Conservation (phyloP, 2,113 vertebrate species). For the Cebus imitator region DNA sequence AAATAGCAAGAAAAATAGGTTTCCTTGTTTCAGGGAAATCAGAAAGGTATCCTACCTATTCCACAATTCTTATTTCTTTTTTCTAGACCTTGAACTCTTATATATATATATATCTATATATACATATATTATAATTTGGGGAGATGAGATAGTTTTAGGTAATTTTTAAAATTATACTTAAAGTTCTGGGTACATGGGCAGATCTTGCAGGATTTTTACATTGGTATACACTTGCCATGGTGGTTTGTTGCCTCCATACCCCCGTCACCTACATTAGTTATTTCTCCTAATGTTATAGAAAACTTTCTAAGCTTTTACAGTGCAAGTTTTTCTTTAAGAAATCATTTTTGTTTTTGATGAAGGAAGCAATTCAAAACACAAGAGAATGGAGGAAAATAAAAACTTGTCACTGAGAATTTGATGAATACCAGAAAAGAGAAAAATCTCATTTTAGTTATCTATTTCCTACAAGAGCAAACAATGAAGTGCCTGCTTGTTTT, state of each 20-base stretch:
- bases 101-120: accelerated
- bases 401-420: background rate
- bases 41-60: background rate
- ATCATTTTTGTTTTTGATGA: background rate
- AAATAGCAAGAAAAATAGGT: background rate
- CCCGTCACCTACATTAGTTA: too few species aligned
- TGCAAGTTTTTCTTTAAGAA: background rate
- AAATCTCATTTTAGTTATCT: background rate
- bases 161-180: background rate
- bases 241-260: too few species aligned
- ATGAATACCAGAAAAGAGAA: background rate
- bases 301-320: background rate
- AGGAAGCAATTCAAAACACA: background rate
- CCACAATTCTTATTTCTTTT: background rate
- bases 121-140: background rate
- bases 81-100: background rate
- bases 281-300: background rate
- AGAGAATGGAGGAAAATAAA: background rate
- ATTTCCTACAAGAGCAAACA: background rate
- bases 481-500: background rate
- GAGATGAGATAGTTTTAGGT: background rate
- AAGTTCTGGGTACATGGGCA: too few species aligned
- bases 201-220: too few species aligned
- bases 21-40: background rate
- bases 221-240: too few species aligned